Evolutionary conservation across 2,797 vertebrate species (phyloP), one percentile per base, ranked within the genome.

Genomic region (Bryconaethiops microstoma): DNA sequence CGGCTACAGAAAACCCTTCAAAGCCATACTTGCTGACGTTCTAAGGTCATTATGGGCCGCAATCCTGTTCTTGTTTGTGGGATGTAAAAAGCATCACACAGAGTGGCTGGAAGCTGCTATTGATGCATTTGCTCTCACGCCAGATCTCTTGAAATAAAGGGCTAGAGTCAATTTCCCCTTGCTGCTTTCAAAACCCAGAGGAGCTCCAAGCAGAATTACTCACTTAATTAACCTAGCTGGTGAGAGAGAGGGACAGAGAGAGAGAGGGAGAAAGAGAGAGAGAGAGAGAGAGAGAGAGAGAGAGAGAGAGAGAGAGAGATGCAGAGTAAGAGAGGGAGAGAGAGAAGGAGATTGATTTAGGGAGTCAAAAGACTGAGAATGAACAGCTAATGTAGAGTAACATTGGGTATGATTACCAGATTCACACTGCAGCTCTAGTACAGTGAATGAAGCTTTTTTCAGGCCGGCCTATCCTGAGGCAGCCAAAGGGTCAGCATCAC

Each of bases 151-250:
- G 76, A 87, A 85, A 86, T 84, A 83, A 82, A 84, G 77, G 79
- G 76, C 86, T 73, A 29, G 48, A 86, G 81, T 86, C 84, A 87
- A 86, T 85, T 83, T 83, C 79, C 80, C 62, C 77, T 77, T 76
- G 72, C 82, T 82, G 80, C 78, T 80, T 75, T 85, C 60, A 81
- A 84, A 84, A 76, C 79, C 81, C 77, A 83, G 74, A 84, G 80
- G 84, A 81, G 70, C 79, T 81, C 71, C 59, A 74, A 82, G 84
- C 79, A 83, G 84, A 85, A 87, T 87, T 86, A 86, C 84, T 87
- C 84, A 87, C 84, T 86, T 87, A 87, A 87, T 87, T 86, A 85
- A 87, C 78, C 81, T 75, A 78, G 75, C 81, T 83, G 71, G 57
- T 76, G 77, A 71, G 39, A 60, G 71, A 57, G 60, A 60, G 60